Evolutionary conservation across 2,888 invertebrate species (phyloP).

Genomic region (Trachelus stipa): DNA sequence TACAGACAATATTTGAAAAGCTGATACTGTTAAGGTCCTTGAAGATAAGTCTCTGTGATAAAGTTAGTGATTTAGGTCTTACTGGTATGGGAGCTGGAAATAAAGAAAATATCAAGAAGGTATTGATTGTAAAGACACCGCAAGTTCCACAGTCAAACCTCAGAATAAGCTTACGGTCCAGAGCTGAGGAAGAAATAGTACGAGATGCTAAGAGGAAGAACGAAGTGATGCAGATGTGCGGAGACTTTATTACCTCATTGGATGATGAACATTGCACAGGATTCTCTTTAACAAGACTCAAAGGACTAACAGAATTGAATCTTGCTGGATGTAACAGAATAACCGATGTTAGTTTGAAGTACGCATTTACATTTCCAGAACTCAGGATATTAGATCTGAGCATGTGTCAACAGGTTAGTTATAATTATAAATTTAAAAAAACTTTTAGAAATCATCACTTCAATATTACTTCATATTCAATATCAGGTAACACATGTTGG

Average conservation of each 20-base stretch:
- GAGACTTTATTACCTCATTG: slow-evolving; percentile 62
- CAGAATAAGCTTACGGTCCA: slow-evolving; percentile 73
- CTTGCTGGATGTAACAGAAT: slow-evolving; percentile 78
- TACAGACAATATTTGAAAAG: slow-evolving; percentile 75
- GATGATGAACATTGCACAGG: slow-evolving; percentile 32
- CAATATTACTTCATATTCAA: slow-evolving; percentile 7
- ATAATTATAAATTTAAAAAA: neutral
- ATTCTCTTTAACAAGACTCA: slow-evolving; percentile 50
- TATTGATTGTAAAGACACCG: slow-evolving; percentile 11
- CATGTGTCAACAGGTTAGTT: slow-evolving; percentile 72
- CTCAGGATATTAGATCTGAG: slow-evolving; percentile 74
- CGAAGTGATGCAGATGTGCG: slow-evolving; percentile 74
- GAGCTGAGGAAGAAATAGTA: slow-evolving; percentile 78
- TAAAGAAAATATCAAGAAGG: slow-evolving; percentile 63
- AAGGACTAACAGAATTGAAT: slow-evolving; percentile 72
- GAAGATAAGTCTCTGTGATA: slow-evolving; percentile 75
- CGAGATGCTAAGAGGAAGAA: slow-evolving; percentile 75
- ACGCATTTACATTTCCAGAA: slow-evolving; percentile 76
- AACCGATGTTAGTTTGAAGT: slow-evolving; percentile 78
- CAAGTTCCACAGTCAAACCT: slow-evolving; percentile 39
- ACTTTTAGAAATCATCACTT: neutral
- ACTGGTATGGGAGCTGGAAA: slow-evolving; percentile 74
- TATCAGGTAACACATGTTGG: slow-evolving; percentile 74
- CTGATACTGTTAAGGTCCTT: slow-evolving; percentile 72
- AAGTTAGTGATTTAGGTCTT: slow-evolving; percentile 78